Evolutionary conservation across 2,888 invertebrate species (phyloP).

Genomic region (Gymnoscelis rufifasciata): DNA sequence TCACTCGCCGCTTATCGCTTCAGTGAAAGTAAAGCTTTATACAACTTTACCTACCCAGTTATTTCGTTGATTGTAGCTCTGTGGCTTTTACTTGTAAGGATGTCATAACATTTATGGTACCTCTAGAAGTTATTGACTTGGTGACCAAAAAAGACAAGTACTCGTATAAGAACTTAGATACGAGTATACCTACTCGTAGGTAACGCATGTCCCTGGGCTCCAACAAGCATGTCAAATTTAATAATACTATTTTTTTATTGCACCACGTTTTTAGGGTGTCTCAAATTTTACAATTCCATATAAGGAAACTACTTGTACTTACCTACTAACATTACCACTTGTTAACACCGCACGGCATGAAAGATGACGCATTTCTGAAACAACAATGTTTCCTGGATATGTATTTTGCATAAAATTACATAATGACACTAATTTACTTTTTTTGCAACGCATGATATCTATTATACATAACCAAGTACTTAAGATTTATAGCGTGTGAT

Average conservation of each 20-base stretch:
- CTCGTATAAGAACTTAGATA: too few relatives aligned
- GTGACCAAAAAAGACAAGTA: too few relatives aligned
- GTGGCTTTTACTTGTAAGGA: too few relatives aligned
- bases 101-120: too few relatives aligned
- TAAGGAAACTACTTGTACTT: not conserved
- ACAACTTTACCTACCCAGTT: conserved; percentile 1
- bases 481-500: conserved; percentile 20
- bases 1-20: conserved; percentile 42
- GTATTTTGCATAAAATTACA: conserved; percentile 20
- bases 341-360: conserved; percentile 13
- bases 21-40: conserved; percentile 42
- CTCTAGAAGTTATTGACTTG: too few relatives aligned
- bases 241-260: too few relatives aligned
- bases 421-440: conserved; percentile 19
- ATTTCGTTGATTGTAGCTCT: not conserved
- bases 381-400: conserved; percentile 12
- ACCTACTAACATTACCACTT: not conserved
- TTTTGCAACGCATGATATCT: conserved; percentile 19
- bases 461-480: not conserved
- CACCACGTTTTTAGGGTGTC: too few relatives aligned
- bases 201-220: too few relatives aligned
- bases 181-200: too few relatives aligned
- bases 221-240: too few relatives aligned
- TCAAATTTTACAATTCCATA: too few relatives aligned
- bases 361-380: conserved; percentile 5